A percentile compares a stretch with the other conserved stretches of the same genome.
Conservation (phyloP, 1,140 invertebrate species). For the Drosophila ogumai region DNA sequence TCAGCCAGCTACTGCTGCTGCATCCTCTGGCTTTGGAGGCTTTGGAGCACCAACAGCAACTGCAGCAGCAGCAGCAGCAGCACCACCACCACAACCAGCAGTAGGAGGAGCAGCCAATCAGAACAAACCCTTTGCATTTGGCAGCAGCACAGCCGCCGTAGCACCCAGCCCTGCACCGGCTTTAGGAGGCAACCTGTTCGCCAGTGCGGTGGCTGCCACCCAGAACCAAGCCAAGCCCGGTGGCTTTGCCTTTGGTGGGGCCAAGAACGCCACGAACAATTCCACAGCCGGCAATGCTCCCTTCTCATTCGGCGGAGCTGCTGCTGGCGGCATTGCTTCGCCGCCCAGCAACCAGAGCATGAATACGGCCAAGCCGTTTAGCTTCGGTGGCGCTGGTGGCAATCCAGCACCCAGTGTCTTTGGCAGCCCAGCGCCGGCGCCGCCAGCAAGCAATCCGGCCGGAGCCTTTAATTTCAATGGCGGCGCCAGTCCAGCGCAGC, state of each 20-base stretch:
- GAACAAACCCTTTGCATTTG: slow-evolving; percentile 66
- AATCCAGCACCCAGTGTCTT: slow-evolving; percentile 36
- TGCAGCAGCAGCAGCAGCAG: neutral
- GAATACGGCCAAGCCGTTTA: slow-evolving; percentile 56
- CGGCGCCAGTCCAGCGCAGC: slow-evolving; percentile 41
- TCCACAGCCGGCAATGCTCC: slow-evolving; percentile 28
- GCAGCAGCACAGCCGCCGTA: slow-evolving; percentile 11
- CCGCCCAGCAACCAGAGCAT: slow-evolving; percentile 36
- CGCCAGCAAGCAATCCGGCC: slow-evolving; percentile 21
- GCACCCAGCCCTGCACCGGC: neutral
- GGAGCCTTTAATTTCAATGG: slow-evolving; percentile 52
- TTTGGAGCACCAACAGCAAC: slow-evolving; percentile 37
- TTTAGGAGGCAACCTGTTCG: slow-evolving; percentile 57
- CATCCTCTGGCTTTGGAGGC: slow-evolving; percentile 38
- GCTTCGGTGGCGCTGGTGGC: slow-evolving; percentile 42
- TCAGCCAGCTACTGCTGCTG: neutral
- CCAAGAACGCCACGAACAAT: slow-evolving; percentile 10
- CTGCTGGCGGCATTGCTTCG: slow-evolving; percentile 45
- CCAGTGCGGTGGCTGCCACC: slow-evolving; percentile 48
- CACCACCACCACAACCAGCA: neutral
- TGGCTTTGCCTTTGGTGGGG: slow-evolving; percentile 42
- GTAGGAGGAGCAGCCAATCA: slow-evolving; percentile 1
- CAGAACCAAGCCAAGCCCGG: slow-evolving; percentile 49
- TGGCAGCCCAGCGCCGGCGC: slow-evolving; percentile 36
- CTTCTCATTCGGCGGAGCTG: slow-evolving; percentile 49